Base-by-base conservation (phyloP, 2,888 invertebrate genomes). In the Alloscopus bannaensis region DNA sequence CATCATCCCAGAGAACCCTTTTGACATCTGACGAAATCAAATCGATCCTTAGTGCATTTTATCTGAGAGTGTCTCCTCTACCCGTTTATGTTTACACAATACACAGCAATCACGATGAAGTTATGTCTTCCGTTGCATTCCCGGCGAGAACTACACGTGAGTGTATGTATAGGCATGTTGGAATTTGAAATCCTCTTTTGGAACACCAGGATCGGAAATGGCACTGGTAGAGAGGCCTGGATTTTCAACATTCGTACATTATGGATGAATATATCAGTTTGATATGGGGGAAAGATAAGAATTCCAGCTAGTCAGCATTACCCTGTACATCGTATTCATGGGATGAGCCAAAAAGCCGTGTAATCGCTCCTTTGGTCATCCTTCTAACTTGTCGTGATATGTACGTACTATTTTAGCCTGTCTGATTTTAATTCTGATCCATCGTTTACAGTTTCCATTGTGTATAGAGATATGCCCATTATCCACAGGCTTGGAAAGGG, bases 31-130 rank as follows among this genome's bases (percentile, higher is more conserved):
- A 76, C 76, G 76, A 76, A 69, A 76, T 76, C 76, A 76, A 76
- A 76, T 76, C 76, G 76, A 76, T 76, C 76, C 76, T 76, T 76
- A 26, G 76, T 76, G 76, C 76, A 76, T 76, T 76, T 76, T 76
- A 76, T 76, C 76, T 76, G 52, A 57, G n/a, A n/a, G n/a, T n/a
- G n/a, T 50, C 45, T 55, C 55, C 69, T 47, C 52, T 69, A 69
- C 36, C 29, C 69, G 62, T 62, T 42, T 50, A 69, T 76, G 76
- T 76, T 76, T 60, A 69, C 69, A 62, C 47, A 76, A 68, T 59
- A 50, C 45, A 68, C 26, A 40, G 22, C 13, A 28, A 31, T 18
- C 52, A 28, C 28, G 36, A 57, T 40, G 28, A 69, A 42, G 45
- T 28, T 68, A n/a, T n/a, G n/a, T n/a, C n/a, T n/a, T n/a, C n/a